phyloP scores from a whole-genome alignment of 2,113 vertebrate species.

The Alethe castanea region DNA sequence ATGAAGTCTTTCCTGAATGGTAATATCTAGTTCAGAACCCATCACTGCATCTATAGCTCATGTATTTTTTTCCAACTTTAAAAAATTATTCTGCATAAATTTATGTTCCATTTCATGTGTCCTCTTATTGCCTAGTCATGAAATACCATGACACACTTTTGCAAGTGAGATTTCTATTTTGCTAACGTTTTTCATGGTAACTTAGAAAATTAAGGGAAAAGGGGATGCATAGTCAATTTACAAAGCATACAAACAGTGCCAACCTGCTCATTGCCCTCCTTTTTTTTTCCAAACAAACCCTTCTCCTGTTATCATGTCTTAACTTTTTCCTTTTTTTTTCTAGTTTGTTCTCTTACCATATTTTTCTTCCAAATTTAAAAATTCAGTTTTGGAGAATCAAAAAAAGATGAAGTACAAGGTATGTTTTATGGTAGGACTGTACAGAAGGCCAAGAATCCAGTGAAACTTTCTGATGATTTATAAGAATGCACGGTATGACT shows the following conservation, averaged over 20 bases:
- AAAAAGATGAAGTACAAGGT: not conserved
- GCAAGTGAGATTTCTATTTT: not conserved
- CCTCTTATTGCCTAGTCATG: not conserved
- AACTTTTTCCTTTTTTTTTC: not conserved
- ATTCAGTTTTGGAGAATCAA: not conserved
- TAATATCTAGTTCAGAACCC: not conserved
- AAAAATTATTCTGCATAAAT: conserved; percentile 6
- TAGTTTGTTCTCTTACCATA: not conserved
- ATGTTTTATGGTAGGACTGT: not conserved
- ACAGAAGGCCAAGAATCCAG: not conserved
- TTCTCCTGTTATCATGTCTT: not conserved
- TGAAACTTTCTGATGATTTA: not conserved
- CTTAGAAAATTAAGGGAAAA: not conserved
- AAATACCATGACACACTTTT: not conserved
- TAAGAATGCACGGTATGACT: not conserved
- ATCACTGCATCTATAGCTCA: not conserved
- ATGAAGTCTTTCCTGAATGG: not conserved
- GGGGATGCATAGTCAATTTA: not conserved
- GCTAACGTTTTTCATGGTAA: not conserved
- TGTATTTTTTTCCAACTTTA: not conserved
- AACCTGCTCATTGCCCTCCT: not conserved
- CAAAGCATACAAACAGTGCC: not conserved
- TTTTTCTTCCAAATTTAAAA: not conserved
- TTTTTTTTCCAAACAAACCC: not conserved
- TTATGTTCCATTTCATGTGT: not conserved